These are phyloP conservation scores for Leptodirus hochenwartii DNA, from an alignment of 2,888 invertebrate species.

Conservation along the genomic window DNA sequence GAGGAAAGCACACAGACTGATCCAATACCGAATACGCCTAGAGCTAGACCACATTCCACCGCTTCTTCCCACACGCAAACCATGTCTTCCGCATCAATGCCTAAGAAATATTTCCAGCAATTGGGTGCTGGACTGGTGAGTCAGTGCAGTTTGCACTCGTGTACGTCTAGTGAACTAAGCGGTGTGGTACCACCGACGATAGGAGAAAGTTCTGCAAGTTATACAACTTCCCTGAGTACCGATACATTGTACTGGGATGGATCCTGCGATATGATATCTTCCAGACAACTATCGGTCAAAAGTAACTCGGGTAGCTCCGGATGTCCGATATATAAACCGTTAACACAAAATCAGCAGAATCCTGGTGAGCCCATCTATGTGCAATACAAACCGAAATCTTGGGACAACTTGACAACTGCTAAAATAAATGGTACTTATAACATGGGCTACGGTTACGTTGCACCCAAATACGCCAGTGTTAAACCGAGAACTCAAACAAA, in stretches of 20 bases:
- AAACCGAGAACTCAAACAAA: slow-evolving; percentile 13
- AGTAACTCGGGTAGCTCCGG: background rate
- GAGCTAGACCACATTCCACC: slow-evolving; percentile 14
- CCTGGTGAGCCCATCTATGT: slow-evolving; percentile 29
- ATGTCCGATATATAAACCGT: no score
- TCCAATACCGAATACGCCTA: slow-evolving; percentile 25
- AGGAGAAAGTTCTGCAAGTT: slow-evolving; percentile 59
- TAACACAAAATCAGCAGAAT: slow-evolving; percentile 14
- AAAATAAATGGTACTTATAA: slow-evolving; percentile 75
- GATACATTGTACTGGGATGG: slow-evolving; percentile 74
- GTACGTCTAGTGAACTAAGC: slow-evolving; percentile 57
- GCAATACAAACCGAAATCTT: slow-evolving; percentile 65
- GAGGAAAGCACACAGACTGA: slow-evolving; percentile 29
- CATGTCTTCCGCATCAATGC: slow-evolving; percentile 21
- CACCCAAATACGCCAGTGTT: slow-evolving; percentile 21
- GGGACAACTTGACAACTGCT: slow-evolving; percentile 70
- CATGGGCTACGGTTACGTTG: slow-evolving; percentile 70
- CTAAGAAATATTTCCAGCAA: slow-evolving; percentile 40
- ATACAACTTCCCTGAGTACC: slow-evolving; percentile 70
- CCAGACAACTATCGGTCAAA: slow-evolving; percentile 16
- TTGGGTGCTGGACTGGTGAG: slow-evolving; percentile 52
- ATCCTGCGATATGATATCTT: slow-evolving; percentile 21
- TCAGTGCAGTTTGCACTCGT: slow-evolving; percentile 67
- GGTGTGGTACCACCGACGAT: slow-evolving; percentile 37
- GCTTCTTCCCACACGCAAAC: slow-evolving; percentile 18